Percentiles rank a stretch among this genome's conserved stretches.
These are phyloP conservation scores for Laterallus jamaicensis DNA, from an alignment of 2,113 vertebrate species.

Conservation along the genomic window DNA sequence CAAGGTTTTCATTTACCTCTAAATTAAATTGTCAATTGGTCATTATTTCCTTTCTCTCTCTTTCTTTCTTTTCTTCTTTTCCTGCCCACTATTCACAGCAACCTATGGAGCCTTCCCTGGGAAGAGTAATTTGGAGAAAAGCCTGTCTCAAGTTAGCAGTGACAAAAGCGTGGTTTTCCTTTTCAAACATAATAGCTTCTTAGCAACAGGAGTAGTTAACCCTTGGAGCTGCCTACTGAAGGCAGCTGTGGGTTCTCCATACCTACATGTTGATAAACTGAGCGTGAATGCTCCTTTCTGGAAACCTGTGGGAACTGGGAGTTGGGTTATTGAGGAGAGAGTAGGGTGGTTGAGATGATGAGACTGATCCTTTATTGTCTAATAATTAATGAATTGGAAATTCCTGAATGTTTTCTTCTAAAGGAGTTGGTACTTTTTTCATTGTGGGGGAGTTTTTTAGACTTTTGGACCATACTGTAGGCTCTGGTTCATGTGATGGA, in stretches of 20 bases:
- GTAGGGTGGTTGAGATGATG: not conserved
- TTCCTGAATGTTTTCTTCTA: not conserved
- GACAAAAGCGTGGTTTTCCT: not conserved
- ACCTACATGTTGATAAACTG: no score
- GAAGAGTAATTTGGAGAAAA: not conserved
- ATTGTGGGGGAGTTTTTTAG: not conserved
- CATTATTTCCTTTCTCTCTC: not conserved
- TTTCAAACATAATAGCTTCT: not conserved
- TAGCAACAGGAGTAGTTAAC: not conserved
- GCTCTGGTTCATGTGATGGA: not conserved
- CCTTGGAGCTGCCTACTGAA: not conserved
- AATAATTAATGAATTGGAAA: not conserved
- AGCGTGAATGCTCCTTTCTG: not conserved
- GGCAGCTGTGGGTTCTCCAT: not conserved
- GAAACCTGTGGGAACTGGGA: not conserved
- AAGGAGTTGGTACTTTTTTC: not conserved
- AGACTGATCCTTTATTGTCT: not conserved
- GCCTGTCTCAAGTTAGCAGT: not conserved
- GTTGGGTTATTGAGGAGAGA: not conserved
- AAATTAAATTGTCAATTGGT: conserved; percentile 3
- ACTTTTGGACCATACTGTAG: not conserved
- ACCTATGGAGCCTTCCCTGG: not conserved
- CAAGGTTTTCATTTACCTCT: not conserved
- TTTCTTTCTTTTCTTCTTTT: not conserved
- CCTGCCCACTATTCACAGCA: not conserved